phyloP scores from a whole-genome alignment of 2,888 invertebrate species.

The Dermolepida albohirtum region DNA sequence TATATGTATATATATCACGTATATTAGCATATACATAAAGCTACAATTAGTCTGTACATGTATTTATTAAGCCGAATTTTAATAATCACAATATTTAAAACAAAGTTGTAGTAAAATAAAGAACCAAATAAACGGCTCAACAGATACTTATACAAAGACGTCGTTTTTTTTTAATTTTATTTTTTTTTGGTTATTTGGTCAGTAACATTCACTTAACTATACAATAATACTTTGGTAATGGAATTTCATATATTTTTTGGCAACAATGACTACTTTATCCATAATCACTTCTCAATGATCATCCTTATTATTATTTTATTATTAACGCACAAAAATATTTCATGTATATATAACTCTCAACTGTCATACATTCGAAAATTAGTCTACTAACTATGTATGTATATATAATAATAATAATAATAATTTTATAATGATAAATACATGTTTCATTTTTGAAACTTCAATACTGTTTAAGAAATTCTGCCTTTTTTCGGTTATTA shows the following conservation, averaged over 20 bases:
- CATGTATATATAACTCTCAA: constrained; percentile 11
- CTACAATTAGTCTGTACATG: constrained; percentile 36
- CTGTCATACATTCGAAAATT: constrained; percentile 21
- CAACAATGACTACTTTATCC: constrained; percentile 57
- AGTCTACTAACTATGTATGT: constrained; percentile 22
- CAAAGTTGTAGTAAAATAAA: not conserved
- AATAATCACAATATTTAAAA: constrained; percentile 25
- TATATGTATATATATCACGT: constrained; percentile 20
- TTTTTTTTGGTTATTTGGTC: constrained; percentile 50
- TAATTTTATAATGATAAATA: constrained; percentile 43
- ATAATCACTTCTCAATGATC: constrained; percentile 45
- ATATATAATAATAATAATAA: constrained; percentile 13
- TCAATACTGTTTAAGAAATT: constrained; percentile 54
- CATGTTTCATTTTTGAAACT: constrained; percentile 32
- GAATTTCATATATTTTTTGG: constrained; percentile 57
- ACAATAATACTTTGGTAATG: constrained; percentile 59
- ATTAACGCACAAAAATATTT: constrained; percentile 39
- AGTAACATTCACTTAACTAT: constrained; percentile 53
- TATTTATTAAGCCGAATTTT: constrained; percentile 19
- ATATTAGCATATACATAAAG: constrained; percentile 42
- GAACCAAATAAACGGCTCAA: constrained; percentile 31
- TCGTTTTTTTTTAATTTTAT: constrained; percentile 10
- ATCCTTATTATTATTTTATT: not conserved
- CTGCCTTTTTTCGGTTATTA: constrained; percentile 62
- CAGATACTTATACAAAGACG: constrained; percentile 25